phyloP scores from a whole-genome alignment of 1,140 invertebrate genomes.

The Drosophila nasuta region DNA sequence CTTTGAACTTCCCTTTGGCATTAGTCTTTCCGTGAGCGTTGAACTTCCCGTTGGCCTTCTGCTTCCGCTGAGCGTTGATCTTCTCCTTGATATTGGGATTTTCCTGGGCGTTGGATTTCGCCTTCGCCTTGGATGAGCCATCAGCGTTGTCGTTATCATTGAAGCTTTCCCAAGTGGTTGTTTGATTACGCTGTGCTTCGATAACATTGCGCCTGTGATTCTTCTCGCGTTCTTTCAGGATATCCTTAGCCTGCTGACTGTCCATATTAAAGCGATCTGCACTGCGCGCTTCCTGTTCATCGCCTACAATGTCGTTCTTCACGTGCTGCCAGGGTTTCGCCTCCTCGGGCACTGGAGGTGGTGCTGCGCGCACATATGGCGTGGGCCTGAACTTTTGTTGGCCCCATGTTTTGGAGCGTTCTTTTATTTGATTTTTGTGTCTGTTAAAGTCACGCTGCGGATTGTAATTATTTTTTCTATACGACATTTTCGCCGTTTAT shows the following conservation, averaged over 20 bases:
- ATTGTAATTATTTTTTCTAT: background rate
- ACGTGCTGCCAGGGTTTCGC: constrained; percentile 62
- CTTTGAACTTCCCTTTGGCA: too few species aligned
- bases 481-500: background rate
- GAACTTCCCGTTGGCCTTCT: too few species aligned
- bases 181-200: constrained; percentile 41
- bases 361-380: background rate
- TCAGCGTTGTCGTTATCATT: constrained; percentile 20
- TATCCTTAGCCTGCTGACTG: constrained; percentile 50
- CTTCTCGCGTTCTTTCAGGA: constrained; percentile 51
- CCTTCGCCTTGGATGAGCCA: background rate
- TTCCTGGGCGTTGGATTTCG: background rate
- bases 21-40: too few species aligned
- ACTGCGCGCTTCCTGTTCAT: constrained; percentile 37
- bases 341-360: constrained; percentile 22
- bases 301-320: constrained; percentile 58
- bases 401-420: constrained; percentile 50
- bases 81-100: too few species aligned
- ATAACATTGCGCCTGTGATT: constrained; percentile 67
- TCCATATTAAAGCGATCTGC: constrained; percentile 46
- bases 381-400: constrained; percentile 56
- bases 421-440: background rate
- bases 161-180: constrained; percentile 60
- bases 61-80: too few species aligned
- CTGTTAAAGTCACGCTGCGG: background rate